phyloP scores from a whole-genome alignment of 2,113 vertebrate genomes.

The Cricetomys ansorgei region DNA sequence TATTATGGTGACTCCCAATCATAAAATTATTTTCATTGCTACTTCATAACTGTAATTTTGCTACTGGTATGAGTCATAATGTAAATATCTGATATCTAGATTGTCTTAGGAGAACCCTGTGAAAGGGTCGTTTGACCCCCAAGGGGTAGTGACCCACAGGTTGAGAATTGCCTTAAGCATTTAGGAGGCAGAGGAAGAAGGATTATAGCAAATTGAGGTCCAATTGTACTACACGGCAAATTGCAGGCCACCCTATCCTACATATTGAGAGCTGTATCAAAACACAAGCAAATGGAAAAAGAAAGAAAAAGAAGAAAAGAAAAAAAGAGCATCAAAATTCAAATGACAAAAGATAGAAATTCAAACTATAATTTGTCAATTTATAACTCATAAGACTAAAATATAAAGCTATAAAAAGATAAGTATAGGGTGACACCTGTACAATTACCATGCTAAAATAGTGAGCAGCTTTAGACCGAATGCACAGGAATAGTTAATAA shows the following conservation, averaged over 20 bases:
- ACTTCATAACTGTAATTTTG: too few relatives aligned
- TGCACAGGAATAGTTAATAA: background rate
- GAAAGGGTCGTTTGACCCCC: too few relatives aligned
- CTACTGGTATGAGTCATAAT: too few relatives aligned
- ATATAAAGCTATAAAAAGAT: background rate
- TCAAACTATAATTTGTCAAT: background rate
- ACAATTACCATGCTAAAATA: slow-evolving; percentile 21
- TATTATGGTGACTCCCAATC: too few relatives aligned
- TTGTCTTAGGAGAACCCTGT: too few relatives aligned
- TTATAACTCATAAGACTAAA: background rate
- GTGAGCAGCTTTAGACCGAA: background rate
- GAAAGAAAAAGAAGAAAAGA: too few relatives aligned
- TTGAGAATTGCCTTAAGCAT: too few relatives aligned
- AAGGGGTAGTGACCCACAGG: too few relatives aligned
- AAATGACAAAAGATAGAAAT: background rate
- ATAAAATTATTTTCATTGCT: too few relatives aligned
- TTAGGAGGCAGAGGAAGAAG: background rate
- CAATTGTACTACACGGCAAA: background rate
- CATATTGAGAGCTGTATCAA: background rate
- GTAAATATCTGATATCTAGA: too few relatives aligned
- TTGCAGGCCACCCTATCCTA: background rate
- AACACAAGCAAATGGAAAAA: too few relatives aligned
- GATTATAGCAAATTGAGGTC: background rate
- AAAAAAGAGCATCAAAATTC: too few relatives aligned
- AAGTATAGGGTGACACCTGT: background rate